These are phyloP conservation scores for Coenobita brevimanus DNA, from an alignment of 1,140 invertebrate genomes.

Conservation along the genomic window DNA sequence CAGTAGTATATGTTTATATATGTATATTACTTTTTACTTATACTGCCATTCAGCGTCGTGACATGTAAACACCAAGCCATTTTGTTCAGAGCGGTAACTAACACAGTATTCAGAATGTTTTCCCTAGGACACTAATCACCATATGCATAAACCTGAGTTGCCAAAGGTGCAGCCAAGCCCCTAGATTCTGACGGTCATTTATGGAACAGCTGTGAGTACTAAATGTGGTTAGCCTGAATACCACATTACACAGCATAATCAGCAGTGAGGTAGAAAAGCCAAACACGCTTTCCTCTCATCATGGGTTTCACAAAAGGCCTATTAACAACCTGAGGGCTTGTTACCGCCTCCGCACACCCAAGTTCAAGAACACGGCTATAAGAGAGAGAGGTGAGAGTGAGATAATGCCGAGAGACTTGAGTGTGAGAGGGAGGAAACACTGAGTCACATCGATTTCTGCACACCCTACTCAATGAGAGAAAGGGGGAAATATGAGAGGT, in stretches of 20 bases:
- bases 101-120: constrained; percentile 27
- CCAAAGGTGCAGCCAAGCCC: too few relatives aligned
- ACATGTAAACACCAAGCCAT: constrained; percentile 54
- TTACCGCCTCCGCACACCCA: too few relatives aligned
- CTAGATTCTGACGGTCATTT: too few relatives aligned
- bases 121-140: constrained; percentile 35
- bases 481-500: not conserved
- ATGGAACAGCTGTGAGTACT: too few relatives aligned
- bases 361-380: too few relatives aligned
- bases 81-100: constrained; percentile 42
- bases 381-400: constrained; percentile 31
- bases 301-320: too few relatives aligned
- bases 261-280: too few relatives aligned
- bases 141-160: too few relatives aligned
- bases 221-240: too few relatives aligned
- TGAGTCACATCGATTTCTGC: not conserved
- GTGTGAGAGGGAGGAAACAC: constrained; percentile 48
- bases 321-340: too few relatives aligned
- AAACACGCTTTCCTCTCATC: too few relatives aligned
- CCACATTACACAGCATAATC: too few relatives aligned
- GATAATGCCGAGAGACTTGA: constrained; percentile 41
- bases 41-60: constrained; percentile 49
- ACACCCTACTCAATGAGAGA: constrained; percentile 2
- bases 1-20: constrained; percentile 30
- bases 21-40: constrained; percentile 44